Evolutionary conservation across 1,140 invertebrate species (phyloP), one percentile per base, ranked within the genome.

Genomic region (Tetraneura akinire): DNA sequence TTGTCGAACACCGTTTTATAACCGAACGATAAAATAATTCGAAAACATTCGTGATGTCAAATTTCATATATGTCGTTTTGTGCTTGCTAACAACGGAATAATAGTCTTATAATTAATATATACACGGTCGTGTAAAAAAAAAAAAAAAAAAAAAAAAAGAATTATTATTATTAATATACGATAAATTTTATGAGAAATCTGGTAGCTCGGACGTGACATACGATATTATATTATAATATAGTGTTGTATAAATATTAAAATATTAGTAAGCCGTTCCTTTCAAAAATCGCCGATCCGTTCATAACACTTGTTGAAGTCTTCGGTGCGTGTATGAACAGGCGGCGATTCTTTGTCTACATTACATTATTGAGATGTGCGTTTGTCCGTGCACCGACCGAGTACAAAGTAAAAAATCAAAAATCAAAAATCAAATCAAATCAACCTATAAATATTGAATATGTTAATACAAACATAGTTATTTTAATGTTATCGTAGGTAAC

Each of bases 231-330:
- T n/a, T n/a, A n/a, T n/a, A n/a, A n/a, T n/a, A n/a, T n/a, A n/a
- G n/a, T n/a, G n/a, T n/a, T n/a, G n/a, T 60, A 78, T 78, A 60
- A 57, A 57, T 57, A 76, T 76, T 57, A 74, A 74, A 55, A 74
- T 55, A 74, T 74, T 55, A 21, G 47, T 51, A 60, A 42, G 29
- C 53, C 32, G n/a, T 57, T 60, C n/a, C n/a, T 26, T 51, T 45
- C 23, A 42, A 60, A 76, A 76, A 45, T 13, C 74, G 74, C 37
- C 42, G 74, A 78, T 78, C 74, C 74, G 74, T 78, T 78, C 74
- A 78, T 78, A 78, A 78, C 55, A 32, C 32, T 26, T 78, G 74
- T 78, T 78, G 74, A 78, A 78, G 74, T 78, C 53, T 78, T 60
- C 55, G 37, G 55, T n/a, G n/a, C n/a, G n/a, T n/a, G n/a, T 60